phyloP scores from a whole-genome alignment of 2,113 vertebrate species.

The Asarcornis scutulata region DNA sequence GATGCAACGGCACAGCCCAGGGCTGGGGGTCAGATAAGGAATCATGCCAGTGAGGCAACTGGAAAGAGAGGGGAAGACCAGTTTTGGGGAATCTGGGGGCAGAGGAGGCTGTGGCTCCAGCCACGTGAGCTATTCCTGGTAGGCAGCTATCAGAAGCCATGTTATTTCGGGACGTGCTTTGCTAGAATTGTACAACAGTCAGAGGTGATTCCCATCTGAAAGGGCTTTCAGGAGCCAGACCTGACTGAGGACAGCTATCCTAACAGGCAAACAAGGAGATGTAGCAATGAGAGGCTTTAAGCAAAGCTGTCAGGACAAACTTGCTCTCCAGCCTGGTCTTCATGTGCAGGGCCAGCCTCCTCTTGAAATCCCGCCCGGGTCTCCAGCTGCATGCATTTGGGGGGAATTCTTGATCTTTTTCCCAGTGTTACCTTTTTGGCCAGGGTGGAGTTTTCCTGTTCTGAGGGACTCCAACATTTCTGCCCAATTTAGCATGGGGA shows the following conservation, averaged over 20 bases:
- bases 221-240: background rate
- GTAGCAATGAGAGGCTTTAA: background rate
- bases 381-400: constrained; percentile 42
- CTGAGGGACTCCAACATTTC: constrained; percentile 8
- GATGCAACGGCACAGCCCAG: rapidly evolving
- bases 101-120: background rate
- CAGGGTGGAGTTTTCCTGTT: constrained; percentile 52
- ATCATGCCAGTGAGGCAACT: background rate
- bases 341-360: background rate
- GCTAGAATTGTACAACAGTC: background rate
- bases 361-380: background rate
- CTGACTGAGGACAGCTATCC: background rate
- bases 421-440: constrained; percentile 48
- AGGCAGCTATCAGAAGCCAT: background rate
- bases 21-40: background rate
- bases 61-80: background rate
- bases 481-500: constrained; percentile 43
- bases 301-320: background rate
- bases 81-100: background rate
- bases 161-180: rapidly evolving
- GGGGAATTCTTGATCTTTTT: constrained; percentile 49
- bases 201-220: background rate
- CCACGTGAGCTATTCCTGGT: background rate
- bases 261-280: background rate
- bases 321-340: background rate